Evolutionary conservation across 2,888 invertebrate species (phyloP).

Genomic region (Chloroclysta siterata): DNA sequence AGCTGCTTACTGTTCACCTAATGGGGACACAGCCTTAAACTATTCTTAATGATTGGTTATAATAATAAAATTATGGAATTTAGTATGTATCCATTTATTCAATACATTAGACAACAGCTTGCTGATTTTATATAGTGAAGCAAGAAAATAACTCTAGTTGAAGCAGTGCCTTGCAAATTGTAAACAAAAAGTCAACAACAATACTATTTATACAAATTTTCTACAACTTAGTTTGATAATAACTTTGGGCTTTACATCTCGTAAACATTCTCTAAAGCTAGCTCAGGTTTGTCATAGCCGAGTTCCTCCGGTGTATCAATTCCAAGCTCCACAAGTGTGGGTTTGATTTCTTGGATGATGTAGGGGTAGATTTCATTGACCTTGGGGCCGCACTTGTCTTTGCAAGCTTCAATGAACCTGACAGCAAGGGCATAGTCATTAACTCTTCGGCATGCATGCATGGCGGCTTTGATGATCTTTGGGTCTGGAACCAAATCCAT

Average conservation of each 20-base stretch:
- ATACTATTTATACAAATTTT: conserved; percentile 77
- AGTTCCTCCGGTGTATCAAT: conserved; percentile 97
- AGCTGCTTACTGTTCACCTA: too few relatives aligned
- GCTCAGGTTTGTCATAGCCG: conserved; percentile 98
- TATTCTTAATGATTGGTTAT: neutral
- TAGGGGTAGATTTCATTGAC: conserved; percentile 93
- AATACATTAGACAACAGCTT: conserved; percentile 68
- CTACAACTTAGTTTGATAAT: conserved; percentile 69
- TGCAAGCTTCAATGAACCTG: conserved; percentile 96
- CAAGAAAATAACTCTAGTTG: conserved; percentile 55
- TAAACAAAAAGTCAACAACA: conserved; percentile 69
- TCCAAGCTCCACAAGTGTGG: conserved; percentile 96
- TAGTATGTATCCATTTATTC: conserved; percentile 50
- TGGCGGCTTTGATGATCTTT: conserved; percentile 92
- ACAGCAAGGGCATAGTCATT: conserved; percentile 97
- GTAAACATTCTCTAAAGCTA: conserved; percentile 91
- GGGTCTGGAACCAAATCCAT: conserved; percentile 98
- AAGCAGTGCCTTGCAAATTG: conserved; percentile 60
- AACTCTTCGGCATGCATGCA: conserved; percentile 95
- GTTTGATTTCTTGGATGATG: conserved; percentile 94
- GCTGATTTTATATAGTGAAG: conserved; percentile 58
- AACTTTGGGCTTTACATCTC: conserved; percentile 81
- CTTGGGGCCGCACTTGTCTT: conserved; percentile 93
- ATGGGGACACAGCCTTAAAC: too few relatives aligned
- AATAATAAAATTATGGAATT: conserved; percentile 2